Base-by-base conservation (phyloP, 2,797 vertebrate genomes). In the Coccyzus lansbergi region DNA sequence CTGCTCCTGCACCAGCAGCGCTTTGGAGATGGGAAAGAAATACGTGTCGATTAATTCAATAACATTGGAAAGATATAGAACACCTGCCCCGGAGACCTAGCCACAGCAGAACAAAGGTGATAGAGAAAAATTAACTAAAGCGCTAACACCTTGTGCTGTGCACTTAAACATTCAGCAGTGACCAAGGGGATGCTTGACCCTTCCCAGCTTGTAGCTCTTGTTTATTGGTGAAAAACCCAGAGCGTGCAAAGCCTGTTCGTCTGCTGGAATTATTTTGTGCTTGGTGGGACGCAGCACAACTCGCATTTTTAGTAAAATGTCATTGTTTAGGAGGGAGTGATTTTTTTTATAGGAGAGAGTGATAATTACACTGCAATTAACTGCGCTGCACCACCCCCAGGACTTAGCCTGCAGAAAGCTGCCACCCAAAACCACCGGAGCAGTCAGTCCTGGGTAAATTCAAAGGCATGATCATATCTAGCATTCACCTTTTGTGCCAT, bases 1-100 rank as follows among this genome's bases (percentile, higher is more conserved):
- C 68, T 51, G 5, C 4, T 14, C 55, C 81, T 14, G 81, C 34
- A 2, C 3, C 1, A 0, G 22, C 4, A 20, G 87, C 2, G 2
- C 51, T 36, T 34, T 18, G 1, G 74, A 51, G 78, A 9, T 2
- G 7, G 42, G 62, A 67, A 59, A 65, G 28, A 38, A 49, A 62
- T 3, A 11, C 0, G 0, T 0, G 26, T 33, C 1, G 1, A 10
- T 71, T 38, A 2, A 5, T 0, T 1, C 29, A 5, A 7, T 2
- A 22, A 28, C 46, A 4, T 0, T 0, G 52, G 62, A 10, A 5
- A 25, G 40, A 3, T 0, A 9, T 6, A 19, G 29, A 62, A 75
- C 8, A 15, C 17, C 51, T 3, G 46, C 34, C 68, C 79, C 4
- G 14, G 44, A 44, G 69, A 52, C 34, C 36, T 1, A 0, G 28